Evolutionary conservation across 2,113 vertebrate genomes (phyloP).

Genomic region (Pangasianodon gigas): DNA sequence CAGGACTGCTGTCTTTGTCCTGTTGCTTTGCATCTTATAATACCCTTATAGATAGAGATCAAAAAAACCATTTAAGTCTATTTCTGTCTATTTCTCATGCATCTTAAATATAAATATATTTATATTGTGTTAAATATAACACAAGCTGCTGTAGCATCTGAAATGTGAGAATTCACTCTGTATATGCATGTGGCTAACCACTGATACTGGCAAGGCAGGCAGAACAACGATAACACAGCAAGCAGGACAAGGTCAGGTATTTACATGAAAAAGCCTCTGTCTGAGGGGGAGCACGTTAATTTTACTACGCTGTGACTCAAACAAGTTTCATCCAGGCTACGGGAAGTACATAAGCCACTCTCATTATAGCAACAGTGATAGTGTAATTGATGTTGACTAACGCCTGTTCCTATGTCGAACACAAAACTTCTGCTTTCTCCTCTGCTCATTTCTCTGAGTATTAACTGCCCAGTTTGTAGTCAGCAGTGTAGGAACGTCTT

Average conservation of each 20-base stretch:
- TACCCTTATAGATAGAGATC: neutral
- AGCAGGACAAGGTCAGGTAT: neutral
- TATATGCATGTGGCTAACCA: neutral
- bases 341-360: neutral
- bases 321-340: neutral
- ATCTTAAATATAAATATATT: neutral
- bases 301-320: neutral
- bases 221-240: neutral
- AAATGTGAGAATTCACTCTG: neutral
- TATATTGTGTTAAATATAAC: neutral
- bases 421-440: conserved; percentile 35
- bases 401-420: conserved; percentile 27
- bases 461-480: conserved; percentile 35
- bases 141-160: neutral
- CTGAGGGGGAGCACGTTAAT: neutral
- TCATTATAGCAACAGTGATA: conserved; percentile 15
- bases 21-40: neutral
- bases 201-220: neutral
- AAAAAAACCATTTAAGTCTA: neutral
- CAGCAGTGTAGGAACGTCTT: conserved; percentile 24
- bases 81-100: neutral
- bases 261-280: neutral
- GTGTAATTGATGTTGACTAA: conserved; percentile 42
- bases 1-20: neutral
- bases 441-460: neutral